These are phyloP conservation scores for Porites rus DNA, from an alignment of 92 coral and sea anemone species.

Conservation along the genomic window DNA sequence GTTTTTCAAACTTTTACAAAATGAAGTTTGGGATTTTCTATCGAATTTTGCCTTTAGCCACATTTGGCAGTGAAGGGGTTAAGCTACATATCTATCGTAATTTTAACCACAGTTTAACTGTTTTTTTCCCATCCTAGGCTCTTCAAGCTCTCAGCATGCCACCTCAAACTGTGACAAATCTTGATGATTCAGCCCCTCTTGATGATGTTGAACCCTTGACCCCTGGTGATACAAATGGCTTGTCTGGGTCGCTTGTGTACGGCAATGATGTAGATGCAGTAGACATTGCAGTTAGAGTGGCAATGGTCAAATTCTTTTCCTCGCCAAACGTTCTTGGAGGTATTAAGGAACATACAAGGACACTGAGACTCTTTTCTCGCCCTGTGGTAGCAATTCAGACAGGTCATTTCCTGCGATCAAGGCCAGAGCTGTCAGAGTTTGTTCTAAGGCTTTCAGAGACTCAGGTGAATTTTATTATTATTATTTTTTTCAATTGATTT, in stretches of 20 bases:
- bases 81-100: too few species aligned
- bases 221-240: constrained; percentile 53
- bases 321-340: constrained; percentile 82
- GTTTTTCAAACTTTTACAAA: too few species aligned
- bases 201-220: constrained; percentile 36
- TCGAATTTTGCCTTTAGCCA: too few species aligned
- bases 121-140: constrained; percentile 63
- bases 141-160: constrained; percentile 94
- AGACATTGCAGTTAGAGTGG: constrained; percentile 96
- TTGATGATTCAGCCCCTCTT: constrained; percentile 57
- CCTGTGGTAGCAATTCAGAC: constrained; percentile 98
- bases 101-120: background rate
- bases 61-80: too few species aligned
- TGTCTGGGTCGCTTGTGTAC: constrained; percentile 64
- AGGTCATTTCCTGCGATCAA: constrained; percentile 87
- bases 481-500: background rate
- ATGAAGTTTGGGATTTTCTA: too few species aligned
- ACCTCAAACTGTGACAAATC: constrained; percentile 78
- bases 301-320: constrained; percentile 93
- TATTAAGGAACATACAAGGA: constrained; percentile 90
- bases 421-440: constrained; percentile 86
- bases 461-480: constrained; percentile 59
- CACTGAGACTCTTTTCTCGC: constrained; percentile 88
- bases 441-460: constrained; percentile 84
- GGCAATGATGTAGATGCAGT: constrained; percentile 98